Evolutionary conservation across 2,888 invertebrate species (phyloP).

Genomic region (Pterostichus niger): DNA sequence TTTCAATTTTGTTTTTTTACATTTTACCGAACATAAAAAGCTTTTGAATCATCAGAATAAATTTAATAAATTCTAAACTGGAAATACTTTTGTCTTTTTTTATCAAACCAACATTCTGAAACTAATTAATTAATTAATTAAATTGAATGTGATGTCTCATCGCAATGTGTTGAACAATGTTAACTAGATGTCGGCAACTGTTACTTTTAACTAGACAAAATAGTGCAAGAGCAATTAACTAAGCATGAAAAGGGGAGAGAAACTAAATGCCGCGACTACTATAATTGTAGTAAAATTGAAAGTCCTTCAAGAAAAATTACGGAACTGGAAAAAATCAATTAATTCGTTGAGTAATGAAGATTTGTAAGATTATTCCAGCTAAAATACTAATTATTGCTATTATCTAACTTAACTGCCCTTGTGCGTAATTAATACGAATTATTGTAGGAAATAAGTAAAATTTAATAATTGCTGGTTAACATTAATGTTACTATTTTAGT

Average conservation of each 20-base stretch:
- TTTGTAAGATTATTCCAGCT: slow-evolving; percentile 15
- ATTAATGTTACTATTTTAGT: too few species aligned
- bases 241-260: slow-evolving; percentile 18
- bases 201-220: slow-evolving; percentile 36
- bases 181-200: slow-evolving; percentile 9
- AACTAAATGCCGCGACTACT: slow-evolving; percentile 5
- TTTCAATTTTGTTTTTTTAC: too few species aligned
- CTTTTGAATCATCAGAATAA: too few species aligned
- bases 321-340: slow-evolving; percentile 22
- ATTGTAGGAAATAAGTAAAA: too few species aligned
- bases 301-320: slow-evolving; percentile 41
- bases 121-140: slow-evolving; percentile 32
- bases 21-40: too few species aligned
- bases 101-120: slow-evolving; percentile 14
- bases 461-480: too few species aligned
- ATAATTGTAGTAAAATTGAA: slow-evolving; percentile 23
- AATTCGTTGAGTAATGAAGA: slow-evolving; percentile 12
- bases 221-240: slow-evolving; percentile 30
- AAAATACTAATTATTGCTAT: slow-evolving; percentile 15
- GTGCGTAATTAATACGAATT: slow-evolving; percentile 12
- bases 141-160: slow-evolving; percentile 10
- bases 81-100: not conserved
- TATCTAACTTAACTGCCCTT: slow-evolving; percentile 38
- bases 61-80: too few species aligned
- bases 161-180: slow-evolving; percentile 17